Conservation (phyloP, 2,113 vertebrate species). For the Clinocottus analis region DNA sequence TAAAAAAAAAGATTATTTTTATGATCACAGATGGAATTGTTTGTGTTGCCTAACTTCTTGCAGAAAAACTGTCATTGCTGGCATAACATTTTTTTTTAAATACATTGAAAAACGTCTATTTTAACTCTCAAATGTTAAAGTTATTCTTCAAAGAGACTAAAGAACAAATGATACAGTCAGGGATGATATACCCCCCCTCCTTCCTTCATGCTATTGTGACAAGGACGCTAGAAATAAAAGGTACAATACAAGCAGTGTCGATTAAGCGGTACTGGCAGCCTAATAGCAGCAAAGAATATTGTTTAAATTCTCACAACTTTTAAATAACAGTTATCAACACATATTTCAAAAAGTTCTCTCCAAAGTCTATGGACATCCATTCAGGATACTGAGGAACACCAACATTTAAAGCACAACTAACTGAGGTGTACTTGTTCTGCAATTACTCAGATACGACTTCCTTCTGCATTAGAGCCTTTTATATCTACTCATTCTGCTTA, state of each 20-base stretch:
- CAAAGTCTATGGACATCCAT: constrained; percentile 13
- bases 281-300: background rate
- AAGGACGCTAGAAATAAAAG: background rate
- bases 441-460: constrained; percentile 11
- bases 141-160: background rate
- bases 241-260: background rate
- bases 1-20: too few species aligned
- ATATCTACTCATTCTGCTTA: constrained; percentile 4
- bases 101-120: background rate
- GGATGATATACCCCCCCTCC: background rate
- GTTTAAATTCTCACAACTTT: background rate
- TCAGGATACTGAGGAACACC: background rate
- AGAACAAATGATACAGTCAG: background rate
- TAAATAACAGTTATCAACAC: background rate
- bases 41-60: too few species aligned
- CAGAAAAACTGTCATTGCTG: too few species aligned
- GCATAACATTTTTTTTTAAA: too few species aligned
- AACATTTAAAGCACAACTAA: constrained; percentile 6
- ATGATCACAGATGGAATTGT: too few species aligned
- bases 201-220: constrained; percentile 5
- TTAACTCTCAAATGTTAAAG: background rate
- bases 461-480: background rate
- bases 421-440: background rate
- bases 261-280: constrained; percentile 1
- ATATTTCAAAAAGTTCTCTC: constrained; percentile 6